These are phyloP conservation scores for Malaclemys terrapin DNA, from an alignment of 2,113 vertebrate genomes.

Conservation along the genomic window DNA sequence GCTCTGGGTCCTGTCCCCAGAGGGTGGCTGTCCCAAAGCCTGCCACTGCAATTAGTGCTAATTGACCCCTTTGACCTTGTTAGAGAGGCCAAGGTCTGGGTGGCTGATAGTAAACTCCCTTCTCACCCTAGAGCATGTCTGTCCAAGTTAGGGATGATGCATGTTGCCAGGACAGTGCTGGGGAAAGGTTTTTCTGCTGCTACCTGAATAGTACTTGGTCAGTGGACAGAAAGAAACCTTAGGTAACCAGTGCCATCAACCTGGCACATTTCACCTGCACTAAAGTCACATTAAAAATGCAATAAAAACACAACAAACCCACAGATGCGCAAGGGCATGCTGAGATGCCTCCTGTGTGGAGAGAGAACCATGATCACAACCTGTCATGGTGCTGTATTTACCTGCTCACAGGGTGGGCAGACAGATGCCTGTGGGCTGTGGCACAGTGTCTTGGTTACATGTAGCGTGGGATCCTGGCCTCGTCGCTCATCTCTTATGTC, in stretches of 20 bases:
- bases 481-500: neutral
- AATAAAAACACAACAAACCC: fast-evolving
- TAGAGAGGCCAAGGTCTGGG: neutral
- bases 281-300: neutral
- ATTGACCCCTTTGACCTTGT: fast-evolving
- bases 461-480: neutral
- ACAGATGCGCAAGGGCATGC: neutral
- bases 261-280: neutral
- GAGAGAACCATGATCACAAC: neutral
- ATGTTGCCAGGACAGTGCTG: no score
- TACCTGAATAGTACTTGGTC: neutral
- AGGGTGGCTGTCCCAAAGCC: neutral
- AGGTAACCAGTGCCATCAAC: neutral
- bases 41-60: neutral
- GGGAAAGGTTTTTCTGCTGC: fast-evolving
- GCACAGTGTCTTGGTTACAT: neutral
- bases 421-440: neutral
- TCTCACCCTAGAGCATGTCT: fast-evolving
- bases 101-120: neutral
- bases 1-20: neutral
- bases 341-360: neutral
- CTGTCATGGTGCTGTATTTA: neutral
- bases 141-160: fast-evolving
- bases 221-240: neutral
- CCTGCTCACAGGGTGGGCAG: neutral